These are phyloP conservation scores for Malurus melanocephalus DNA, from an alignment of 2,113 vertebrate genomes.

Conservation along the genomic window DNA sequence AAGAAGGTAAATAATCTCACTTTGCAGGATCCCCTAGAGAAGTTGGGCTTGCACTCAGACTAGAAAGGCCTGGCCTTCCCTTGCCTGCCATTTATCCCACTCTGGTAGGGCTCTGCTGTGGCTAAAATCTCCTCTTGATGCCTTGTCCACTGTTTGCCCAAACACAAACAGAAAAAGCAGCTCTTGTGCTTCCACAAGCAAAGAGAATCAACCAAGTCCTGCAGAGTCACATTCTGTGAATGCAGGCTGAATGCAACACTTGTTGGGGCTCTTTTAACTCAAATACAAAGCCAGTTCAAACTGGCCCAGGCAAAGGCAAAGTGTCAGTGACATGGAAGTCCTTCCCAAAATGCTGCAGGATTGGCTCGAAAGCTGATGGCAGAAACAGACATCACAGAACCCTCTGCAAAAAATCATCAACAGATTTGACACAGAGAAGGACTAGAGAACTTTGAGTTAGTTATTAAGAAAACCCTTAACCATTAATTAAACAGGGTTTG, in stretches of 20 bases:
- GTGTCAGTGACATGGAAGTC: background rate
- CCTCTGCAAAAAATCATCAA: background rate
- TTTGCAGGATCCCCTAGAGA: background rate
- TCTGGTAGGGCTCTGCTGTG: background rate
- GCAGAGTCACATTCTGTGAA: background rate
- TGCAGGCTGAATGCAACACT: background rate
- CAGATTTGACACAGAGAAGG: background rate
- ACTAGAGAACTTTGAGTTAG: background rate
- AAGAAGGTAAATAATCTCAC: background rate
- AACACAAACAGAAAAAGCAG: background rate
- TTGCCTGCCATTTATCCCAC: background rate
- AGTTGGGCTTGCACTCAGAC: background rate
- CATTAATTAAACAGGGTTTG: background rate
- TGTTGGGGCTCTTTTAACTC: background rate
- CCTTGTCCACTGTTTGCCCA: background rate
- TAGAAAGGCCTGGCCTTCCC: background rate
- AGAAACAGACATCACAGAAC: background rate
- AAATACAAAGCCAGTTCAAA: background rate
- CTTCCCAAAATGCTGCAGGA: background rate
- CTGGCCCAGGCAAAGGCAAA: background rate
- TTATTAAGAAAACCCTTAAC: rapidly evolving
- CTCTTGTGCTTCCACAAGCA: background rate
- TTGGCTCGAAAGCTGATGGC: background rate
- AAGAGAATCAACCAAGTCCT: background rate
- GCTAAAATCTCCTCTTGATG: background rate